A percentile compares a stretch with the other conserved stretches of the same genome.
These are phyloP conservation scores for Tricholauxania praeusta DNA, from an alignment of 2,888 invertebrate species.

Conservation along the genomic window DNA sequence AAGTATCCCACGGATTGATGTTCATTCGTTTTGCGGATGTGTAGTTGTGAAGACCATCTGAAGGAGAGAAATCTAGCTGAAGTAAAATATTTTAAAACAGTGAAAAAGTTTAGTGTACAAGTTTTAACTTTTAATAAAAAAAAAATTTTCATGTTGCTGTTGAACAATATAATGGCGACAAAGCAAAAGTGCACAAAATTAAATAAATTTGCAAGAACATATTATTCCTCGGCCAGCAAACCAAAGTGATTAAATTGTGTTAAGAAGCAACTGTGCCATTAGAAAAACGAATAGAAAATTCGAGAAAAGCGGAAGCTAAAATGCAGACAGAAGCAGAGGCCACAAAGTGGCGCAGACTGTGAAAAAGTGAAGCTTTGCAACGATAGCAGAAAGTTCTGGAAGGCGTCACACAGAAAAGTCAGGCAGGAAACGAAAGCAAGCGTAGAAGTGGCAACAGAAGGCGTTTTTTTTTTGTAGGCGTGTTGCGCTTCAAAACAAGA, in stretches of 20 bases:
- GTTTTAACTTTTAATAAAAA: too few relatives aligned
- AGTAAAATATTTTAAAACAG: too few relatives aligned
- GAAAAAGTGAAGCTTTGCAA: background rate
- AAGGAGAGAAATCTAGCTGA: background rate
- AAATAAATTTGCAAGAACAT: constrained; percentile 1
- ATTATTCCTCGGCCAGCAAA: constrained; percentile 23
- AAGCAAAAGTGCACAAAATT: constrained; percentile 1
- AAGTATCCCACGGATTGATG: background rate
- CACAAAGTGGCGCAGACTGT: too few relatives aligned
- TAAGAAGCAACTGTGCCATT: background rate
- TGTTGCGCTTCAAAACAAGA: background rate
- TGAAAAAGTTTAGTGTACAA: background rate
- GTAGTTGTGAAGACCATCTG: background rate
- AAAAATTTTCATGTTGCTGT: background rate
- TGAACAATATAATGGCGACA: constrained; percentile 2
- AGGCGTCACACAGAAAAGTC: background rate
- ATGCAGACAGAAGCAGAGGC: too few relatives aligned
- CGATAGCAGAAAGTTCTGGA: background rate
- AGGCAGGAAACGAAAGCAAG: background rate
- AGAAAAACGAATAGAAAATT: background rate
- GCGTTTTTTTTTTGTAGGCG: background rate
- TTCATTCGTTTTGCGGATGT: constrained; percentile 13
- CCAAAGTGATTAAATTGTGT: constrained; percentile 11
- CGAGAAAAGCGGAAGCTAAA: background rate
- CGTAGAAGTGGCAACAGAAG: background rate